Evolutionary conservation across 2,888 invertebrate genomes (phyloP).

Genomic region (Tetanocera ferruginea): DNA sequence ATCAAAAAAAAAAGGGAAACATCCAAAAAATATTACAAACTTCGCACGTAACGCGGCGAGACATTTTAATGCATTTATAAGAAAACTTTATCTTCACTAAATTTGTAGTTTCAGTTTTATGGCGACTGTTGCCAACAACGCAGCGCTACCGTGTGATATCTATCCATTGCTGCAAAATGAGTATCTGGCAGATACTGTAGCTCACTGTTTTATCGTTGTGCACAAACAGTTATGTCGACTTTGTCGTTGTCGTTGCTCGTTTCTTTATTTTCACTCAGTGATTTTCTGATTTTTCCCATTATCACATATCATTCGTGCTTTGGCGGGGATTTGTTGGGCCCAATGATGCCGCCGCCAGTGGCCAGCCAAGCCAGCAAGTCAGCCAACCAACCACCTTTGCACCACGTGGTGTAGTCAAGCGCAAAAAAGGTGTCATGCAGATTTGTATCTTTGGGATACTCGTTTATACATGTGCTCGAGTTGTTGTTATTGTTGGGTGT

Average conservation of each 20-base stretch:
- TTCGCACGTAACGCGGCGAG: background rate
- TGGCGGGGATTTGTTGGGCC: slow-evolving; percentile 55
- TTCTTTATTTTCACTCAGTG: background rate
- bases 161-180: background rate
- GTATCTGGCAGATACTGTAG: background rate
- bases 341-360: slow-evolving; percentile 33
- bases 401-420: background rate
- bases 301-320: slow-evolving; percentile 65
- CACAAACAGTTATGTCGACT: background rate
- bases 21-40: slow-evolving; percentile 22
- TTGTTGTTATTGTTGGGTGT: background rate
- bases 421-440: slow-evolving; percentile 64
- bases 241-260: background rate
- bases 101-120: slow-evolving; percentile 13
- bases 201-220: background rate
- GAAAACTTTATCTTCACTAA: slow-evolving; percentile 7
- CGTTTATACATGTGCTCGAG: slow-evolving; percentile 34
- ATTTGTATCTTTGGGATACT: slow-evolving; percentile 60
- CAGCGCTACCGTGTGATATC: background rate
- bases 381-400: background rate
- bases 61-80: slow-evolving; percentile 35
- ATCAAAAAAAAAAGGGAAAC: background rate
- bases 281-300: slow-evolving; percentile 56
- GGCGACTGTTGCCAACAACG: background rate
- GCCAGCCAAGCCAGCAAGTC: background rate